Base-by-base conservation (phyloP, 1,140 invertebrate species). In the Orius laevigatus region DNA sequence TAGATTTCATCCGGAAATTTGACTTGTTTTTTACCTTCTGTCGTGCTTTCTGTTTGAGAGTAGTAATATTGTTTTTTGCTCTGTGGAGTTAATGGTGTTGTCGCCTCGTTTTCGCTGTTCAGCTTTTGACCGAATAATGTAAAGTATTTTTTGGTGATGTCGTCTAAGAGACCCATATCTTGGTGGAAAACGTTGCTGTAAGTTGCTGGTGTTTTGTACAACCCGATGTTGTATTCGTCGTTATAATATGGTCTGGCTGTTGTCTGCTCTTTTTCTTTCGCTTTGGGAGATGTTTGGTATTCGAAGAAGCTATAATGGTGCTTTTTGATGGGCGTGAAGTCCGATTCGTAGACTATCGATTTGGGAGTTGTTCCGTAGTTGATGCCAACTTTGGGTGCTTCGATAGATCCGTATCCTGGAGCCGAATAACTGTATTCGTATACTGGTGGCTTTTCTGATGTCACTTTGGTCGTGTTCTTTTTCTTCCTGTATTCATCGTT, bases 121-220 rank as follows among this genome's bases (percentile, higher is more conserved):
- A 82, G 56, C 60, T 81, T 82, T 55, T 81, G 76, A 0, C 81
- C 81, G 53, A 82, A 83, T 50, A 78, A 71, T 18, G 78, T 79
- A 53, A 82, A 81, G 43, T 80, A 81, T 53, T 80, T 79, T 57
- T 78, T 80, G 2, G 79, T 82, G 8, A 78, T 78, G 53, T 83
- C 79, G 52, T 83, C 81, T 33, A 82, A 64, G 20, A 77, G 68
- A 32, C 69, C 68, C 51, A 78, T 76, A 39, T 82, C 79, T 48
- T 79, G 78, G 57, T 78, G 76, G 0, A 19, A n/a, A 3, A 32
- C 19, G 2, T 36, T 36, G 5, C 18, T 45, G 20, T 50, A 46
- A 1, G 35, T n/a, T 25, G 48, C 43, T 1, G 34, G 11, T 9
- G 42, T 32, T 12, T 43, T 38, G 36, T 42, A 25, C 12, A 40